These are phyloP conservation scores for Tragopan temminckii DNA, from an alignment of 2,797 vertebrate genomes.

Conservation along the genomic window DNA sequence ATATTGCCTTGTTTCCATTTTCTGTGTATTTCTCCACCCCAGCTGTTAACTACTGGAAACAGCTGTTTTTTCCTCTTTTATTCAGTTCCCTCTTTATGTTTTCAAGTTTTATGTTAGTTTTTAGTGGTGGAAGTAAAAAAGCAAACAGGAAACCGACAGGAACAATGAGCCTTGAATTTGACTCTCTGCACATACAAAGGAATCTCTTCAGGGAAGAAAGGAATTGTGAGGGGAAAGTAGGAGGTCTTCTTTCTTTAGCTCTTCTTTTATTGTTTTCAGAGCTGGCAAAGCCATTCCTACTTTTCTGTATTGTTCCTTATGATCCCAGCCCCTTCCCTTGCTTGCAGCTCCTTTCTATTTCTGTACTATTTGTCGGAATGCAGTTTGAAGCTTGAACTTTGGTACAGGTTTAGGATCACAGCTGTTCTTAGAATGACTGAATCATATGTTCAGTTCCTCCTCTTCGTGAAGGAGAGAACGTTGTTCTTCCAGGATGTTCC, in stretches of 20 bases:
- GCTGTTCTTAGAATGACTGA: neutral
- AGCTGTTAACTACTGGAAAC: slow-evolving; percentile 80
- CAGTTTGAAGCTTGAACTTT: neutral
- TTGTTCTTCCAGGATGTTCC: neutral
- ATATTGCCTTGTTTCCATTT: slow-evolving; percentile 50
- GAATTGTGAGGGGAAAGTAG: slow-evolving; percentile 6
- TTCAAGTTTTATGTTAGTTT: slow-evolving; percentile 51
- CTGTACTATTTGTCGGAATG: neutral
- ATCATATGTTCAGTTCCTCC: neutral
- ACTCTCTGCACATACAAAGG: slow-evolving; percentile 40
- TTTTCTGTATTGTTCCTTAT: slow-evolving; percentile 42
- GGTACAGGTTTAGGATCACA: neutral
- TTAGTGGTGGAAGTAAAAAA: slow-evolving; percentile 71
- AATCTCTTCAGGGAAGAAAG: slow-evolving; percentile 47
- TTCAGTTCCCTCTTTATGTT: slow-evolving; percentile 20
- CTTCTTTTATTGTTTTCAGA: slow-evolving; percentile 34
- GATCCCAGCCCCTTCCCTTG: slow-evolving; percentile 1
- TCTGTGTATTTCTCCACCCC: slow-evolving; percentile 43
- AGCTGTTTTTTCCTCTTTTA: slow-evolving; percentile 74
- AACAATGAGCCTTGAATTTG: slow-evolving; percentile 74
- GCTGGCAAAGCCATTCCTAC: slow-evolving; percentile 48
- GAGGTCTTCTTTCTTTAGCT: slow-evolving; percentile 45
- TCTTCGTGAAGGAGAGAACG: neutral
- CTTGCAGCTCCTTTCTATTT: neutral
- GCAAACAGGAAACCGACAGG: slow-evolving; percentile 78